These are phyloP conservation scores for Ameiurus melas DNA, from an alignment of 2,113 vertebrate genomes.

Conservation along the genomic window DNA sequence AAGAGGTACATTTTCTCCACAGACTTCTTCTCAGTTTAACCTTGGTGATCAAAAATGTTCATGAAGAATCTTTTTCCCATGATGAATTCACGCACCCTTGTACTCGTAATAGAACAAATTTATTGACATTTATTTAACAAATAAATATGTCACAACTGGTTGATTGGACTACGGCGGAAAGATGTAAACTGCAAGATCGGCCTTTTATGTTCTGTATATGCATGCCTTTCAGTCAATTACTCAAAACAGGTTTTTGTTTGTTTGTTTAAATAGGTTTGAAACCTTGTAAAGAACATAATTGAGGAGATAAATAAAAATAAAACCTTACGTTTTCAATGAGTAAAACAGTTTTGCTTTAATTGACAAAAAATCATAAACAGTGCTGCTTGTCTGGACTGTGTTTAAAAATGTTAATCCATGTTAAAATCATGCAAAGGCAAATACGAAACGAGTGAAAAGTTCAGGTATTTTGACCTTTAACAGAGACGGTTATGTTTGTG, in stretches of 20 bases:
- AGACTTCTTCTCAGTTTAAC: background rate
- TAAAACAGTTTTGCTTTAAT: background rate
- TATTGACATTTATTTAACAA: background rate
- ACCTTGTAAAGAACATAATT: background rate
- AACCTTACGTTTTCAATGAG: background rate
- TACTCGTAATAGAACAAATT: background rate
- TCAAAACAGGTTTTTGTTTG: background rate
- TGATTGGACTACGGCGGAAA: background rate
- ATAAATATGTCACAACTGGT: background rate
- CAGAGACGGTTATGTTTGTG: background rate
- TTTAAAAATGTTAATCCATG: background rate
- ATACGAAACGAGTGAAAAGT: background rate
- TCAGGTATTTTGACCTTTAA: background rate
- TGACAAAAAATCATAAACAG: background rate
- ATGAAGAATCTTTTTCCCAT: background rate
- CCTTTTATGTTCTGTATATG: background rate
- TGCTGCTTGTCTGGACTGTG: background rate
- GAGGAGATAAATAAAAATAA: background rate
- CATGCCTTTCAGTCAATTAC: background rate
- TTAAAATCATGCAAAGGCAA: background rate
- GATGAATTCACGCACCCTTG: background rate
- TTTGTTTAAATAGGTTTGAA: background rate
- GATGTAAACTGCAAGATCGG: background rate
- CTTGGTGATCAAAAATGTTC: background rate
- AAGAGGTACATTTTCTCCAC: conserved; percentile 34